phyloP scores from a whole-genome alignment of 2,888 invertebrate genomes.

The Drosophila fulvimacula region DNA sequence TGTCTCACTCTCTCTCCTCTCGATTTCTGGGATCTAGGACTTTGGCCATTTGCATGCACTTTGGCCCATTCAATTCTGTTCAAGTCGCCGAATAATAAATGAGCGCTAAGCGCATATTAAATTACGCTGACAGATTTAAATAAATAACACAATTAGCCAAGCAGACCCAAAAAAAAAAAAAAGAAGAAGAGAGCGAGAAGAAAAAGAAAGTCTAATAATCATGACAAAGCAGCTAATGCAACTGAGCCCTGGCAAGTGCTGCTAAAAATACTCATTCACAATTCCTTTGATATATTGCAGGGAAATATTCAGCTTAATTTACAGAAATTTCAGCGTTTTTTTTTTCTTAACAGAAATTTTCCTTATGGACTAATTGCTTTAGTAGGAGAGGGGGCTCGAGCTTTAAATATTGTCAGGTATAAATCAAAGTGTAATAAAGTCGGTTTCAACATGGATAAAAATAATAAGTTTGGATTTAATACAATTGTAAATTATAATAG shows the following conservation, averaged over 20 bases:
- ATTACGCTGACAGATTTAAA: slow-evolving; percentile 45
- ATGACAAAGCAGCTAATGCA: slow-evolving; percentile 16
- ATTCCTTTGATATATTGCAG: not conserved
- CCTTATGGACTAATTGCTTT: too few species aligned
- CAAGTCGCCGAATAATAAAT: slow-evolving; percentile 58
- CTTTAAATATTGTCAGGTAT: too few species aligned
- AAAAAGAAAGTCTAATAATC: slow-evolving; percentile 7
- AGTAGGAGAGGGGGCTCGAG: too few species aligned
- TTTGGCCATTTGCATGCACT: slow-evolving; percentile 43
- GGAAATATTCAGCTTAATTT: not conserved
- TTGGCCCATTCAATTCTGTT: slow-evolving; percentile 50
- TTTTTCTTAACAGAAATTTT: not conserved
- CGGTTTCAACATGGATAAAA: too few species aligned
- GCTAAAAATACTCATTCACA: not conserved
- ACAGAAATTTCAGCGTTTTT: not conserved
- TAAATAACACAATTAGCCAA: slow-evolving; percentile 43
- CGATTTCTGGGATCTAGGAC: slow-evolving; percentile 7
- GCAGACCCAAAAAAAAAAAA: not conserved
- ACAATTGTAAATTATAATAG: too few species aligned
- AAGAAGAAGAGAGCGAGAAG: too few species aligned
- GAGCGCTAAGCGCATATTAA: slow-evolving; percentile 57
- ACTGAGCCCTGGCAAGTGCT: not conserved
- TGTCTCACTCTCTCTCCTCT: not conserved
- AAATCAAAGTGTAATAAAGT: too few species aligned
- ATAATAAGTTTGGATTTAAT: too few species aligned